Base-by-base conservation (phyloP, 1,140 invertebrate genomes). In the Dendroctonus valens region DNA sequence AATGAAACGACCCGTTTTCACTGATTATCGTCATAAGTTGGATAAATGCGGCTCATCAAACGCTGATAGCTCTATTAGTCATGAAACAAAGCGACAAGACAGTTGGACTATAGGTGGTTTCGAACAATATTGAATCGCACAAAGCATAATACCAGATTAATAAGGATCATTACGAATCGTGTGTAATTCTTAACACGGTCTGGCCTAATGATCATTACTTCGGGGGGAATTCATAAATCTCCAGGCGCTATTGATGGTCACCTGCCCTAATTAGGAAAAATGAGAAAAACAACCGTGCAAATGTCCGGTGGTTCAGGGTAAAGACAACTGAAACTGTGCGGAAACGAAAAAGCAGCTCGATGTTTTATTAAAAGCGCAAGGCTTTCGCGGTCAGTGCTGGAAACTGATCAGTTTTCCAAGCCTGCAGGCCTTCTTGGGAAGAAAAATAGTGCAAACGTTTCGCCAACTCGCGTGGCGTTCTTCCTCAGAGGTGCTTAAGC, bases 11-110 rank as follows among this genome's bases (percentile, higher is more conserved):
- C 57, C 49, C 50, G 54, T 50, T 55, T 63, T 54, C 60, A 44
- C 67, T 66, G 71, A 75, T 71, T 72, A 67, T 71, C 72, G 69
- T 62, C 69, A 71, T 75, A 73, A 73, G 69, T 51, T 60, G 67
- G 70, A 74, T 65, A 75, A 75, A 74, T 73, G 72, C 61, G 70
- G 63, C 59, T 73, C 73, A 72, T 76, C 74, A 74, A 70, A 69
- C 64, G 70, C 68, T 76, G 74, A 76, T 76, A 73, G 74, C 74
- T 76, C 74, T 72, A 76, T 76, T 72, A 67, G 73, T 76, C 74
- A 76, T 69, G 55, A 64, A 54, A 73, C 73, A 74, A 74, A 69
- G 58, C 60, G 41, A 46, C 59, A 62, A 67, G 73, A 74, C 70
- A 72, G 73, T 63, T 63, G 69, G 62, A 69, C 65, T 69, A 70